Evolutionary conservation across 2,797 vertebrate species (phyloP).

Genomic region (Anguilla anguilla): DNA sequence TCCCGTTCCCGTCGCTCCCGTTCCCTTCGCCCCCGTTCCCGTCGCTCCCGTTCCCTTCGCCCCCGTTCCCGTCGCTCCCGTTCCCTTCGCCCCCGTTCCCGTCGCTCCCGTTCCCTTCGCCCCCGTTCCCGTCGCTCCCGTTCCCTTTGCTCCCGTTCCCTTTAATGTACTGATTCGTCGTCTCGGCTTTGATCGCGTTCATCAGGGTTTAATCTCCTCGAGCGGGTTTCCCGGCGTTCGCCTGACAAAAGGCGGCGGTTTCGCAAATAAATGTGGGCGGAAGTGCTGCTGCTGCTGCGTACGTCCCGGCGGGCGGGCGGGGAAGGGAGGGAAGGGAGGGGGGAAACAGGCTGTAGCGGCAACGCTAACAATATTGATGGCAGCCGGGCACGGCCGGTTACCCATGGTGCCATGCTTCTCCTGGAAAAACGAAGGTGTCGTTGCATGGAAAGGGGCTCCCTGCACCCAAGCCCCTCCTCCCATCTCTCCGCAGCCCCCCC

Average conservation of each 20-base stretch:
- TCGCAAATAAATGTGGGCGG: constrained; percentile 9
- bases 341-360: not conserved
- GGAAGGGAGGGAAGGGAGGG: not conserved
- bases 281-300: not conserved
- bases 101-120: too few species aligned
- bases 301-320: not conserved
- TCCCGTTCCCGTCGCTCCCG: too few species aligned
- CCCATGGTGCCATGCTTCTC: not conserved
- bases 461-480: not conserved
- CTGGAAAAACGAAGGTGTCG: not conserved
- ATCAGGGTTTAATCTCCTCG: constrained; percentile 5
- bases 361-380: not conserved
- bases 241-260: not conserved
- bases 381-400: not conserved
- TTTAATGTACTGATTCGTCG: not conserved
- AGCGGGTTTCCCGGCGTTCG: not conserved
- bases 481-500: not conserved
- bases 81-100: too few species aligned
- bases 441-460: not conserved
- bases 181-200: not conserved
- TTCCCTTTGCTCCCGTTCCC: not conserved
- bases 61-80: too few species aligned
- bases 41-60: too few species aligned
- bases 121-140: too few species aligned
- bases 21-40: too few species aligned